Evolutionary conservation across 2,888 invertebrate genomes (phyloP).

Genomic region (Isoperla grammatica): DNA sequence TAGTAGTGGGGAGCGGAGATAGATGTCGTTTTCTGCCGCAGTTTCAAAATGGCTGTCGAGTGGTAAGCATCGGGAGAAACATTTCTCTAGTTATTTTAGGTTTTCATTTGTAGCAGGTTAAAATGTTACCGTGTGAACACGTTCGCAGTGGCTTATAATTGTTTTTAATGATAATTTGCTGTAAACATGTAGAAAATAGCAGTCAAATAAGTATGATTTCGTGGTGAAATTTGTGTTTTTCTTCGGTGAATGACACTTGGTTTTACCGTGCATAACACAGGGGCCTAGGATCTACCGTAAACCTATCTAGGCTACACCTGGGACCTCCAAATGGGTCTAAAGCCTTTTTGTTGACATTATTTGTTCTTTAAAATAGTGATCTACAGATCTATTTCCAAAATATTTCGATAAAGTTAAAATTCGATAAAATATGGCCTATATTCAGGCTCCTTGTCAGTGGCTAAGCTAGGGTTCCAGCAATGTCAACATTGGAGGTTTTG

Average conservation of each 20-base stretch:
- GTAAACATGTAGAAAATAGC: no score
- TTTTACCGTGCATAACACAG: neutral
- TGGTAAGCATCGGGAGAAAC: conserved; percentile 14
- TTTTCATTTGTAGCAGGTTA: neutral
- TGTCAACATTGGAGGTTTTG: neutral
- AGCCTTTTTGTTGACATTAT: no score
- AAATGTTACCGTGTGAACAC: neutral
- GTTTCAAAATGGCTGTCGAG: conserved; percentile 27
- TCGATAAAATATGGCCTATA: no score
- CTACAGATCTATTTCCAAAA: no score
- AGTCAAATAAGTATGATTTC: neutral
- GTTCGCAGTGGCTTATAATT: neutral
- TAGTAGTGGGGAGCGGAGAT: neutral
- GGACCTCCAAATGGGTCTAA: no score
- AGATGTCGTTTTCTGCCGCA: conserved; percentile 6
- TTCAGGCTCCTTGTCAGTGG: no score
- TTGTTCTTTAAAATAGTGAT: no score
- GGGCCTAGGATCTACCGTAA: no score
- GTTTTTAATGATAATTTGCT: neutral
- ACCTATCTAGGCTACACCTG: no score
- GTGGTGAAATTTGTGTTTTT: neutral
- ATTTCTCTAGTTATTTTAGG: conserved; percentile 3
- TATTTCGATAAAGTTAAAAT: no score
- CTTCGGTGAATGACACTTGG: conserved; percentile 4
- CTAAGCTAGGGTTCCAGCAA: no score